These are phyloP conservation scores for Sipha flava DNA, from an alignment of 1,140 invertebrate species.

Conservation along the genomic window DNA sequence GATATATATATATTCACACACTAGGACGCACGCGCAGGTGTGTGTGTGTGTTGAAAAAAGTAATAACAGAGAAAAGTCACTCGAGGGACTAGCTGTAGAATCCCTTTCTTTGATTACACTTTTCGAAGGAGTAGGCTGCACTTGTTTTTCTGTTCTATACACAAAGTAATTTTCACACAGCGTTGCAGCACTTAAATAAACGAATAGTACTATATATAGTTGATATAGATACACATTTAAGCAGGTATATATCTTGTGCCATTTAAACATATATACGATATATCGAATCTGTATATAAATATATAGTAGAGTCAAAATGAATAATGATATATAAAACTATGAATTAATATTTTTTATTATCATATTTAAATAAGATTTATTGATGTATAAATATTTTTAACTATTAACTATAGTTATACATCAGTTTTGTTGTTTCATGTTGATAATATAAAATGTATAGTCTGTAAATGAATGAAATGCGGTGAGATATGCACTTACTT, in stretches of 20 bases:
- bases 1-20: background rate
- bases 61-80: constrained; percentile 10
- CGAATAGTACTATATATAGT: background rate
- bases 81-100: background rate
- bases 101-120: constrained; percentile 13
- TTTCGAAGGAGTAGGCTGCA: background rate
- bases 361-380: too few species aligned
- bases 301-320: too few species aligned
- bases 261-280: background rate
- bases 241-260: too few species aligned
- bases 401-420: too few species aligned
- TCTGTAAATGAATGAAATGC: too few species aligned
- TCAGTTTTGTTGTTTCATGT: too few species aligned
- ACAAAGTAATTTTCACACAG: background rate
- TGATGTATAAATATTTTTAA: too few species aligned
- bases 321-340: too few species aligned
- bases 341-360: too few species aligned
- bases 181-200: background rate
- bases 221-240: background rate
- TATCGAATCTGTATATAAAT: too few species aligned
- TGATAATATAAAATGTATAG: too few species aligned
- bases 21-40: background rate
- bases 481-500: too few species aligned
- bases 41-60: background rate
- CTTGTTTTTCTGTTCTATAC: background rate